Base-by-base conservation (phyloP, 53 echinoderm and acorn worm genomes). In the Actinopyga echinites region DNA sequence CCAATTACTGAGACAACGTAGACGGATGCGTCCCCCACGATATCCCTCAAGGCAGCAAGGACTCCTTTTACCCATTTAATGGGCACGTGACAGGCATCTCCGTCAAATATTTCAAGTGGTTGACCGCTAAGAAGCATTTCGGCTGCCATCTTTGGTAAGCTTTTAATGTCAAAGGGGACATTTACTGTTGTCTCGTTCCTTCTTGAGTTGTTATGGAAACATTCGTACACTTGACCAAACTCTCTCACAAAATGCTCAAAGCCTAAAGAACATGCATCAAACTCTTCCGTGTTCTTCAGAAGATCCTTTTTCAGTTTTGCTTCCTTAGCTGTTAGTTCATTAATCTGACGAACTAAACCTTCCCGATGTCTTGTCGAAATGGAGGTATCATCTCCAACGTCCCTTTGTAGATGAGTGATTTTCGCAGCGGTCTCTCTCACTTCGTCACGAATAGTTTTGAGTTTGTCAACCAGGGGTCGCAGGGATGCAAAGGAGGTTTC, bases 231-330 rank as follows among this genome's bases (percentile, higher is more conserved):
- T 30, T 78, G 78, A 9, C 78, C 78, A 13, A 78, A 30, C 35
- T 78, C 78, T 22, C 78, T 53, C 6, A 78, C 31, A 54, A 78
- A 78, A 56, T 78, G 78, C 78, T 78, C 78, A 54, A 56, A 56
- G 4, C 78, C 55, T 26, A 78, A 30, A 26, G 78, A 78, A 12
- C 28, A 55, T 28, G 8, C 2, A 22, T 78, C 56, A 78, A 78
- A 23, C 17, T 24, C 30, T 0, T 78, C 55, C 30, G 56, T 23
- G 7, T 25, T 78, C 12, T 78, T 10, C 25, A 5, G 8, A 0
- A 79, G 22, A 34, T 29, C 36, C 7, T n/a, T 32, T 57, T 57
- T 13, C 17, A 56, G n/a, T 12, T 33, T 24, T 29, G 0, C 28
- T 20, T 79, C 79, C 21, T 15, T 32, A 28, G 15, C 31, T 57